phyloP scores from a whole-genome alignment of 2,797 vertebrate genomes.

The Pseudochirops cupreus region DNA sequence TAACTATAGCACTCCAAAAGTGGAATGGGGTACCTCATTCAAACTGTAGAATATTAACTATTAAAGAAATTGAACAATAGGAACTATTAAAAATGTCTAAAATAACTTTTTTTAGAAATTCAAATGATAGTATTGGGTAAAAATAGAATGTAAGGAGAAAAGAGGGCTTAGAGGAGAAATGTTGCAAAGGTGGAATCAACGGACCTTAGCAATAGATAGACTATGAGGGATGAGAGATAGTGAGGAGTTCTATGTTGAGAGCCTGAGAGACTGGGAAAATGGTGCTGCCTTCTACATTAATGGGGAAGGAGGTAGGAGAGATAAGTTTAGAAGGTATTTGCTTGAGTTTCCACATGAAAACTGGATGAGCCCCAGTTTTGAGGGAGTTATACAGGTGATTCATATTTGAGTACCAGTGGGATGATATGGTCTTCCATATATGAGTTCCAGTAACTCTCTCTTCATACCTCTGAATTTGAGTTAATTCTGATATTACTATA shows the following conservation, averaged over 20 bases:
- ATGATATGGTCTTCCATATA: neutral
- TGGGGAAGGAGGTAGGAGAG: neutral
- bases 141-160: neutral
- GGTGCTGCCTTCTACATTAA: neutral
- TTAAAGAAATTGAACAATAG: neutral
- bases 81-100: neutral
- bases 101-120: neutral
- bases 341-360: neutral
- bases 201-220: neutral
- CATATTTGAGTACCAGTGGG: neutral
- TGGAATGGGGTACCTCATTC: neutral
- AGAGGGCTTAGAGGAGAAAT: neutral
- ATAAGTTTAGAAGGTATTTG: neutral
- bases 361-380: neutral
- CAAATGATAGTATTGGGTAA: neutral
- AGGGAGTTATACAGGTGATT: neutral
- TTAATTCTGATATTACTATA: neutral
- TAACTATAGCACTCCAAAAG: neutral
- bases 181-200: neutral
- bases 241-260: neutral
- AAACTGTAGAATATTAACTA: neutral
- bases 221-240: neutral
- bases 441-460: neutral
- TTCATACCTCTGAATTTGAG: neutral
- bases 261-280: neutral